A percentile compares a stretch with the other conserved stretches of the same genome.
Conservation (phyloP, 2,797 vertebrate genomes). For the Acipenser transmontanus region DNA sequence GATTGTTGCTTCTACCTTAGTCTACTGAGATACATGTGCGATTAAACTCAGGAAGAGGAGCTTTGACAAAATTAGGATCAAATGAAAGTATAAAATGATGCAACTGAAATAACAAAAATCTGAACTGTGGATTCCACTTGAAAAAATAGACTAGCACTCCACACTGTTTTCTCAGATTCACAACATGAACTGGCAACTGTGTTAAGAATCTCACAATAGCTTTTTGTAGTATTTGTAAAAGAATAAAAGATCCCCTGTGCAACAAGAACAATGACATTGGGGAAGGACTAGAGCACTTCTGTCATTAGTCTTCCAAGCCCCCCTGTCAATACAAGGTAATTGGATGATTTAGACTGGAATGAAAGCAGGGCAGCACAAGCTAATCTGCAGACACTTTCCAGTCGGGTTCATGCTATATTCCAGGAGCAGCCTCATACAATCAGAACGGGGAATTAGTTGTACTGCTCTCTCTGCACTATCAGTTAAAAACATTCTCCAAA, state of each 20-base stretch:
- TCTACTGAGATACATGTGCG: no score
- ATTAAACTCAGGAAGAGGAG: no score
- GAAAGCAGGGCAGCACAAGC: constrained; percentile 35
- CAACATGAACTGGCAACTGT: no score
- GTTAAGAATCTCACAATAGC: no score
- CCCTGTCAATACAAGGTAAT: constrained; percentile 42
- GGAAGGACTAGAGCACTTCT: constrained; percentile 21
- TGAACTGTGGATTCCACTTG: no score
- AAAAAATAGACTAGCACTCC: neutral
- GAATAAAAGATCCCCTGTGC: constrained; percentile 4
- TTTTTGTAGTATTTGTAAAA: neutral
- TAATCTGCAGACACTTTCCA: constrained; percentile 43
- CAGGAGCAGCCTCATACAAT: constrained; percentile 30
- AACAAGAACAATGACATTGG: constrained; percentile 12
- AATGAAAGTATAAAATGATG: no score
- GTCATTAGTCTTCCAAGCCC: constrained; percentile 34
- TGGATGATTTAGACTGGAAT: constrained; percentile 46
- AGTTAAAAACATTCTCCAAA: constrained; percentile 16
- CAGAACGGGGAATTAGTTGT: constrained; percentile 35
- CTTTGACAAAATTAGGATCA: no score
- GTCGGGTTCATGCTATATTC: constrained; percentile 46
- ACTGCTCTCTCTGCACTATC: constrained; percentile 21
- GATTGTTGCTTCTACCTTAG: neutral
- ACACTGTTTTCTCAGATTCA: neutral
- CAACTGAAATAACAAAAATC: no score